Percentiles rank a stretch among this genome's conserved stretches.
phyloP scores from a whole-genome alignment of 2,797 vertebrate species.

The Lagorchestes hirsutus region DNA sequence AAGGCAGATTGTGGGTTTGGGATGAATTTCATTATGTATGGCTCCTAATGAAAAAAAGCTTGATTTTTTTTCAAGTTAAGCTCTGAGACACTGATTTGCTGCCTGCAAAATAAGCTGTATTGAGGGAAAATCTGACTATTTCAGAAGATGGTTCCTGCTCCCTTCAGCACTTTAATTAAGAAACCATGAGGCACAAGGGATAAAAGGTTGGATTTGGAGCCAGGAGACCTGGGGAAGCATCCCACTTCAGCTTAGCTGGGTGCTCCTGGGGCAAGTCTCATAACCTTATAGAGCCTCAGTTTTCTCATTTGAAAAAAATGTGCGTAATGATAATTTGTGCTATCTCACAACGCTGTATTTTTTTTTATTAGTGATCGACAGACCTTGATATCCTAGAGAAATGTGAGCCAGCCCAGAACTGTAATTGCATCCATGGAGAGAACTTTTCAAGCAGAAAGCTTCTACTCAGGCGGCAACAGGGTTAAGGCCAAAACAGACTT shows the following conservation, averaged over 20 bases:
- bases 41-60: neutral
- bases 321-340: neutral
- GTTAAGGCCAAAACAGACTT: neutral
- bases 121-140: neutral
- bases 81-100: neutral
- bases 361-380: neutral
- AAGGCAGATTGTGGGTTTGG: neutral
- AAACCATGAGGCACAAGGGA: neutral
- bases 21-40: neutral
- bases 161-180: neutral
- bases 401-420: neutral
- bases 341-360: neutral
- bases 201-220: neutral
- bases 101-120: neutral
- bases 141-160: neutral
- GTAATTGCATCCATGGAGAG: neutral
- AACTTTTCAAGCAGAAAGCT: neutral
- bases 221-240: neutral
- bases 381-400: neutral
- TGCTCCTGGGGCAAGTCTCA: neutral
- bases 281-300: neutral
- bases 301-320: neutral
- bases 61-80: neutral
- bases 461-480: neutral
- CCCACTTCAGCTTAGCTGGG: neutral